A percentile compares a stretch with the other conserved stretches of the same genome.
These are phyloP conservation scores for Potamarius usumacintae DNA, from an alignment of 2,113 vertebrate genomes.

Conservation along the genomic window DNA sequence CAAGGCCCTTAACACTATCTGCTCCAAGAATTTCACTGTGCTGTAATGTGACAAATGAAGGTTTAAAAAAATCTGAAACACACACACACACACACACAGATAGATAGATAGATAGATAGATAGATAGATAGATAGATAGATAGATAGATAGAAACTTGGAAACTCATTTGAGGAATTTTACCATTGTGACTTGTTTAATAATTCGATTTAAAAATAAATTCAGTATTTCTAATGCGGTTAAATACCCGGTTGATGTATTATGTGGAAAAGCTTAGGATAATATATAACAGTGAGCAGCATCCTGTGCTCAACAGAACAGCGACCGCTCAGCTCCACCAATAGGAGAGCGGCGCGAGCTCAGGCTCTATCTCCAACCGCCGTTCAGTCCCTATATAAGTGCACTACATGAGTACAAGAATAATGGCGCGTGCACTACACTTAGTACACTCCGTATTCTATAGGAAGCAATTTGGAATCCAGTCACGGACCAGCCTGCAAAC, in stretches of 20 bases:
- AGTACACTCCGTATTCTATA: neutral
- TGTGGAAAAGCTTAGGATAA: neutral
- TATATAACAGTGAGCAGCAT: slow-evolving; percentile 55
- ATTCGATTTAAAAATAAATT: neutral
- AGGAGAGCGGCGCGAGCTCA: slow-evolving; percentile 42
- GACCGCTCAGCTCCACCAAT: slow-evolving; percentile 67
- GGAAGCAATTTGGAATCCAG: neutral
- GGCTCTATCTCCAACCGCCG: neutral
- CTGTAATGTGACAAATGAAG: too few relatives aligned
- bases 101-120: too few relatives aligned
- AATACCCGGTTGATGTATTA: neutral
- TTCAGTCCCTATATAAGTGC: neutral
- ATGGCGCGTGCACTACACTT: neutral
- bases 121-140: too few relatives aligned
- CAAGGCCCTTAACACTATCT: too few relatives aligned
- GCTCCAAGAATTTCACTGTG: too few relatives aligned
- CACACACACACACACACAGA: too few relatives aligned
- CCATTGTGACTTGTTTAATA: neutral
- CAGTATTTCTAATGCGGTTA: neutral
- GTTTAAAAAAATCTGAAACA: too few relatives aligned
- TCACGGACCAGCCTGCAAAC: neutral
- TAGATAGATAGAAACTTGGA: too few relatives aligned
- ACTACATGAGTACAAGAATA: neutral
- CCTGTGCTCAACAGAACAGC: slow-evolving; percentile 63
- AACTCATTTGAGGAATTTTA: too few relatives aligned